Conservation (phyloP, 2,888 invertebrate species). For the Machimus rusticus region DNA sequence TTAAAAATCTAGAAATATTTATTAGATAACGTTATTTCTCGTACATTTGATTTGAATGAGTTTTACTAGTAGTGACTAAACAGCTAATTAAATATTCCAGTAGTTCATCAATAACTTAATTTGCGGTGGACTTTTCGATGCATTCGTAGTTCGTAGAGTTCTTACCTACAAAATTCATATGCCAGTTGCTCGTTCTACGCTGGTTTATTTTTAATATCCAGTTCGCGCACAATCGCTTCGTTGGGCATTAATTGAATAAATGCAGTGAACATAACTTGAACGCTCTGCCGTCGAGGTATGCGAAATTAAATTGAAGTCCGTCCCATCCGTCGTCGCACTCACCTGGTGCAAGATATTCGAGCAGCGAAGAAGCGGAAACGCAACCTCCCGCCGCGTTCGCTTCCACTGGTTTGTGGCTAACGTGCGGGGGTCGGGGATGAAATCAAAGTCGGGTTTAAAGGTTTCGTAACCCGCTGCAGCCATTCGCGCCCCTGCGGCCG, state of each 20-base stretch:
- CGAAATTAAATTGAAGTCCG: not conserved
- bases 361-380: not conserved
- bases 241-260: not conserved
- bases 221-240: not conserved
- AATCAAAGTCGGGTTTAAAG: conserved; percentile 10
- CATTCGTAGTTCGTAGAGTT: not conserved
- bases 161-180: not conserved
- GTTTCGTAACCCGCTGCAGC: not conserved
- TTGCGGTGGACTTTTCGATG: not conserved
- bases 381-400: not conserved
- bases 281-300: not conserved
- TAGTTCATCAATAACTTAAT: not conserved
- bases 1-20: too few species aligned
- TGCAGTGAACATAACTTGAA: not conserved
- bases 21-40: too few species aligned
- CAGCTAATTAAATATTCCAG: not conserved
- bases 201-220: not conserved
- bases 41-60: too few species aligned
- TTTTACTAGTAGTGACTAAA: not conserved
- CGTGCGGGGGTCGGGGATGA: not conserved
- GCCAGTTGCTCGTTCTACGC: not conserved
- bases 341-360: not conserved
- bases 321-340: not conserved
- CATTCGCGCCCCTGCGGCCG: not conserved
- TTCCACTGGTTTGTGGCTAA: not conserved